phyloP scores from a whole-genome alignment of 1,140 invertebrate species.

The Diploscapter pachys region DNA sequence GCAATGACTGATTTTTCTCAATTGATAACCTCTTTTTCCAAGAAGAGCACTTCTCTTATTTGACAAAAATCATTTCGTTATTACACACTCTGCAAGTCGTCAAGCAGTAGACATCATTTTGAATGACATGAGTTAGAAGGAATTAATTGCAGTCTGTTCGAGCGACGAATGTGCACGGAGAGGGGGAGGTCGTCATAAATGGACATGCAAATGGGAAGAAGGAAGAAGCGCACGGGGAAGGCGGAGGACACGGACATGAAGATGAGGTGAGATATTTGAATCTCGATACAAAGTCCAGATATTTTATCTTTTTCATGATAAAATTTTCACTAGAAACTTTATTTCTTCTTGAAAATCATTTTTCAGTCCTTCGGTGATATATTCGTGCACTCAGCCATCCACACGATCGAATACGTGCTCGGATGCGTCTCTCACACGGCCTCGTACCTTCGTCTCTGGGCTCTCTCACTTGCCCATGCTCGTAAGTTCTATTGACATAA shows the following conservation, averaged over 20 bases:
- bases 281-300: not conserved
- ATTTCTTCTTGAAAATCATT: not conserved
- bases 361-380: conserved; percentile 77
- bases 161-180: conserved; percentile 56
- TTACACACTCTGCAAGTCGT: not conserved
- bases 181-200: conserved; percentile 54
- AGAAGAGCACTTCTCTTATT: conserved; percentile 36
- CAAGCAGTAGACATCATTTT: not conserved
- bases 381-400: conserved; percentile 86
- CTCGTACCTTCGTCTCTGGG: conserved; percentile 92
- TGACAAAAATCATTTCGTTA: not conserved
- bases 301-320: not conserved
- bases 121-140: conserved; percentile 1
- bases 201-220: conserved; percentile 32
- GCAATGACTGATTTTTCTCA: conserved; percentile 12
- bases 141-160: conserved; percentile 46
- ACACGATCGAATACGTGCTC: conserved; percentile 93
- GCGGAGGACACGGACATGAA: conserved; percentile 23
- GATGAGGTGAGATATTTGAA: not conserved
- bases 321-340: not conserved
- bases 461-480: conserved; percentile 86
- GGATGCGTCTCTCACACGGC: conserved; percentile 93
- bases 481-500: conserved; percentile 64
- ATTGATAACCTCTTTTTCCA: conserved; percentile 1
- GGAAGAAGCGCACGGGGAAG: conserved; percentile 9